Evolutionary conservation across 2,797 vertebrate species (phyloP).

Genomic region (Oreortyx pictus): DNA sequence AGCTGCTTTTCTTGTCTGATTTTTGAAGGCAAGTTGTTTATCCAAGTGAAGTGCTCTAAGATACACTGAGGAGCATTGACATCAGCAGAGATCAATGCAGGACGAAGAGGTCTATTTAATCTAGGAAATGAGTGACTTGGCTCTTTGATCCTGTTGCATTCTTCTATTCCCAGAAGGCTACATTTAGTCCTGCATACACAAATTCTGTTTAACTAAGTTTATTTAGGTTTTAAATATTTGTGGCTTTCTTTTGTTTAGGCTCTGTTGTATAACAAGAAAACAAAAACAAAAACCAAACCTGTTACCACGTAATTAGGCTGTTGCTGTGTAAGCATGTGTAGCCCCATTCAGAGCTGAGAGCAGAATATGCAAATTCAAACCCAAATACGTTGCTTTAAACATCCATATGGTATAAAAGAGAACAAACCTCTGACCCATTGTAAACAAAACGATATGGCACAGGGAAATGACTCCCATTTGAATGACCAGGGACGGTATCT

Average conservation of each 20-base stretch:
- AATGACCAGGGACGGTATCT: not conserved
- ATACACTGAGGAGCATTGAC: conserved; percentile 59
- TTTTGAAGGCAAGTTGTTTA: conserved; percentile 62
- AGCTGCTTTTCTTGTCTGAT: conserved; percentile 57
- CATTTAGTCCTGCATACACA: conserved; percentile 68
- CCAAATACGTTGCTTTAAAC: conserved; percentile 38
- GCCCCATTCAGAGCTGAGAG: conserved; percentile 40
- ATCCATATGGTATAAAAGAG: not conserved
- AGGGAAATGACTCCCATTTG: not conserved
- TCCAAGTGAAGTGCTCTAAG: conserved; percentile 44
- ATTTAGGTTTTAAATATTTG: conserved; percentile 72
- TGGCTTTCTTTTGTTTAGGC: conserved; percentile 69
- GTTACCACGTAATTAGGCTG: conserved; percentile 65
- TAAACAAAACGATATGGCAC: not conserved
- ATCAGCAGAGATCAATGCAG: conserved; percentile 65
- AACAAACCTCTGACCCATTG: not conserved
- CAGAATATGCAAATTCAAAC: conserved; percentile 59
- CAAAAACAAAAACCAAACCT: conserved; percentile 12
- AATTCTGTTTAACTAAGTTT: conserved; percentile 67
- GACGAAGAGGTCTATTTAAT: conserved; percentile 59
- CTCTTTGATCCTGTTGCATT: conserved; percentile 74
- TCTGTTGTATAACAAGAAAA: conserved; percentile 57
- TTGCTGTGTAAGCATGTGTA: conserved; percentile 59
- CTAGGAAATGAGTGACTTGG: conserved; percentile 73
- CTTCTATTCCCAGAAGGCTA: conserved; percentile 64